phyloP scores from a whole-genome alignment of 2,888 invertebrate species.

The Dexiosoma caninum region DNA sequence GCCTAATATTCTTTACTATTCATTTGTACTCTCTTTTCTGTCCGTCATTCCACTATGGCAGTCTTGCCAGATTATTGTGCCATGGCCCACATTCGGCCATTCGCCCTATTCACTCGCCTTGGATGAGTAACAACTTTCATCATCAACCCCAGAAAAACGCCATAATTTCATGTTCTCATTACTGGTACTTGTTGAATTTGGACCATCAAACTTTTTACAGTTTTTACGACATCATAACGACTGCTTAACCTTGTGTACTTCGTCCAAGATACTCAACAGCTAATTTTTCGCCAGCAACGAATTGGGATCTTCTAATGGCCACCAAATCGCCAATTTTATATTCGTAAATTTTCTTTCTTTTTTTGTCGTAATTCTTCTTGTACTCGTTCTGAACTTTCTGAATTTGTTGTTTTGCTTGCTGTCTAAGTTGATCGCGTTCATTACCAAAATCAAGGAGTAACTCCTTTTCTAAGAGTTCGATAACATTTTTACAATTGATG shows the following conservation, averaged over 20 bases:
- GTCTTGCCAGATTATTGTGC: no score
- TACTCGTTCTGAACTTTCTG: not conserved
- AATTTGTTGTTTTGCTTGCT: constrained; percentile 16
- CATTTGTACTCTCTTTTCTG: no score
- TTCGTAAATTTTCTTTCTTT: not conserved
- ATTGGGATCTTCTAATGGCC: constrained; percentile 1
- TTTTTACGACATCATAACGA: constrained; percentile 23
- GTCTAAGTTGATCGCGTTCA: constrained; percentile 13
- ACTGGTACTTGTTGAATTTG: not conserved
- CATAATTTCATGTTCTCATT: not conserved
- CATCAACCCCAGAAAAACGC: not conserved
- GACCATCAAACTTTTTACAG: not conserved
- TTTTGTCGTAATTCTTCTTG: constrained; percentile 4
- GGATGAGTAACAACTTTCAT: not conserved
- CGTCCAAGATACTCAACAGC: constrained; percentile 1
- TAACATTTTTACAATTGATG: not conserved
- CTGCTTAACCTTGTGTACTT: constrained; percentile 4
- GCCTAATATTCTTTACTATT: no score
- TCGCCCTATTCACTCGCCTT: not conserved
- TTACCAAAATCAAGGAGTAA: not conserved
- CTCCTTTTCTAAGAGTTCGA: constrained; percentile 3
- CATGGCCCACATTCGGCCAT: no score
- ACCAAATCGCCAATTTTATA: constrained; percentile 23
- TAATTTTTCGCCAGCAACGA: constrained; percentile 14
- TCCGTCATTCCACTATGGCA: no score